Evolutionary conservation across 2,113 vertebrate species (phyloP), one percentile per base, ranked within the genome.

Genomic region (Hoplias malabaricus): DNA sequence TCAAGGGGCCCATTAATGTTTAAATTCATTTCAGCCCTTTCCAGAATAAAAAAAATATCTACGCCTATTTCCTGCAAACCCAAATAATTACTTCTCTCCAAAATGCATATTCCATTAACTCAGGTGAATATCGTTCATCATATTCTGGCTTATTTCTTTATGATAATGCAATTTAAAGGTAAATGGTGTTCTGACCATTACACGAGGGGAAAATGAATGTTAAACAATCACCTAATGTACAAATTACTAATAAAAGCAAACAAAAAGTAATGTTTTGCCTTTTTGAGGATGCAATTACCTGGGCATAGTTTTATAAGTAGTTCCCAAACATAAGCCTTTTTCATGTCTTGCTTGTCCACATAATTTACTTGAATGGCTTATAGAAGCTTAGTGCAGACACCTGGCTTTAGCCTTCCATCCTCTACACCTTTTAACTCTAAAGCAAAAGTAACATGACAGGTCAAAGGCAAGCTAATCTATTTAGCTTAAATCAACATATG

Each of bases 101-200:
- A 92, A 93, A 92, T 86, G 89, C 91, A 89, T 91, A 92, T 93
- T 93, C 91, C 92, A 93, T 93, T 93, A 91, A 92, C 87, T 90
- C 90, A 90, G 91, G 90, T 90, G 88, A 92, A 91, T 89, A 88
- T 91, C 87, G 88, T 89, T 92, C 88, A 90, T 91, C 88, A 89
- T 88, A 90, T 92, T 86, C 85, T 85, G 79, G 87, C 90, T 92
- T 88, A 87, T 89, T 90, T 85, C 86, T 50, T 86, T 88, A 90
- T 89, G 88, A 91, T 92, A 90, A 91, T 92, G 89, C 86, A 90
- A 92, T 92, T 93, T 90, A 90, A 91, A 89, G 89, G 87, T 86
- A 88, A 92, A 93, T 92, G 79, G 85, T 88, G 91, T 89, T 89
- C 82, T 87, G 88, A 79, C 86, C 83, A 82, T 85, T 88, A 84